Evolutionary conservation across 2,888 invertebrate species (phyloP).

Genomic region (Agonopterix arenella): DNA sequence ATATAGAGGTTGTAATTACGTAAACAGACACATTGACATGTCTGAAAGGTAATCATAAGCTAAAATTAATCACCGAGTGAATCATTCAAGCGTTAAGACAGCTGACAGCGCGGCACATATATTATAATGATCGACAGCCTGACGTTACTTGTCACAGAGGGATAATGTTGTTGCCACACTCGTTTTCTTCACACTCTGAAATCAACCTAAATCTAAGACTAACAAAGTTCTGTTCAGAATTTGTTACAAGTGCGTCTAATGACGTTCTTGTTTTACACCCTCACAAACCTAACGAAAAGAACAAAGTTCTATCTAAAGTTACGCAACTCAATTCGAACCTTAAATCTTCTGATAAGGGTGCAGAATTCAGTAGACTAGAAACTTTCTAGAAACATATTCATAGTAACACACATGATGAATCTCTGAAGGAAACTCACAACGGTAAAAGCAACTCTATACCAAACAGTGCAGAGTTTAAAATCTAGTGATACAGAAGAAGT

Average conservation of each 20-base stretch:
- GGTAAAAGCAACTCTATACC: conserved; percentile 15
- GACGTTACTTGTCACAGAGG: conserved; percentile 72
- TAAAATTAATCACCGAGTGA: conserved; percentile 75
- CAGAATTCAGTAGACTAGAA: conserved; percentile 32
- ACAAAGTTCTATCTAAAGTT: conserved; percentile 51
- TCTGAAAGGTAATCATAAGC: conserved; percentile 77
- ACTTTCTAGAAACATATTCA: conserved; percentile 44
- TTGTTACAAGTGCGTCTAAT: conserved; percentile 16
- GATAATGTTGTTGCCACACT: conserved; percentile 72
- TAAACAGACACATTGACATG: conserved; percentile 72
- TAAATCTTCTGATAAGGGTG: conserved; percentile 34
- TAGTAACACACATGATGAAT: conserved; percentile 48
- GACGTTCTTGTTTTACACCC: conserved; percentile 39
- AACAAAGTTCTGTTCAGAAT: conserved; percentile 19
- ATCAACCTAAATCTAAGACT: conserved; percentile 13
- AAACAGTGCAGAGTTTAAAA: conserved; percentile 18
- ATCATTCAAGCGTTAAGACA: conserved; percentile 74
- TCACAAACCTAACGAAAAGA: conserved; percentile 63
- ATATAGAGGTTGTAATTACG: conserved; percentile 64
- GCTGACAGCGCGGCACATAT: conserved; percentile 74
- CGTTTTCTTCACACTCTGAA: conserved; percentile 18
- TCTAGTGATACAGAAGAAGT: conserved; percentile 16
- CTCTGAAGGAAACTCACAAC: conserved; percentile 18
- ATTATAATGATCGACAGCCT: conserved; percentile 76
- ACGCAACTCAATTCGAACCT: conserved; percentile 37